Percentiles rank a stretch among this genome's conserved stretches.
Evolutionary conservation across 92 coral and sea anemone genomes (phyloP).

Genomic region (Umimayanthus chanpuru): DNA sequence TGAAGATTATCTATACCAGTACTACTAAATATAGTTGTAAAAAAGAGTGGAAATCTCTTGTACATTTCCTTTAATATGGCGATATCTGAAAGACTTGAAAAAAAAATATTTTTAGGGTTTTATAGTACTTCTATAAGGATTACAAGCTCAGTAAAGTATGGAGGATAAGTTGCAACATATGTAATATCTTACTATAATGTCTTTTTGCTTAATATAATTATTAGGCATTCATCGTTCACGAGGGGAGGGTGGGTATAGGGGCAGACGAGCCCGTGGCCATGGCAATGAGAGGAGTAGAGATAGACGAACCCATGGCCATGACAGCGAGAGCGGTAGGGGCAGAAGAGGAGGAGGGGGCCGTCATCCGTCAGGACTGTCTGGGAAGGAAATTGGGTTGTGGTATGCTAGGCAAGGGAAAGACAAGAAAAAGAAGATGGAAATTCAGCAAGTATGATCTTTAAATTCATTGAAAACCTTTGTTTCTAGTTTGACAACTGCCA

Average conservation of each 20-base stretch:
- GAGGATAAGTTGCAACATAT: neutral
- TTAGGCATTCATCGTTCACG: neutral
- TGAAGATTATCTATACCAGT: too few relatives aligned
- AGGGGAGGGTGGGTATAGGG: neutral
- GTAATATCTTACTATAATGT: neutral
- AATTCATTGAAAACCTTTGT: too few relatives aligned
- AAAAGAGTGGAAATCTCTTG: too few relatives aligned
- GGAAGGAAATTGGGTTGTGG: constrained; percentile 86
- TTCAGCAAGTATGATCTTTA: constrained; percentile 63
- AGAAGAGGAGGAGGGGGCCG: constrained; percentile 53
- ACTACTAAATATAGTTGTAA: too few relatives aligned
- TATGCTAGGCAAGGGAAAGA: constrained; percentile 65
- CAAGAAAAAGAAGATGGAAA: constrained; percentile 58
- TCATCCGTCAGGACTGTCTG: constrained; percentile 84
- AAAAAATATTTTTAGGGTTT: too few relatives aligned
- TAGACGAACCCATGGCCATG: neutral
- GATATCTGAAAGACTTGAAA: too few relatives aligned
- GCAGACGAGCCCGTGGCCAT: neutral
- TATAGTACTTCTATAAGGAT: too few relatives aligned
- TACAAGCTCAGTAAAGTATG: too few relatives aligned
- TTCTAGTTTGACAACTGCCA: too few relatives aligned
- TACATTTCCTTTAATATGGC: too few relatives aligned
- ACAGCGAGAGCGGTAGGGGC: constrained; percentile 43
- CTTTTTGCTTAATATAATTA: neutral
- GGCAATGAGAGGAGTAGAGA: neutral